A percentile compares a stretch with the other conserved stretches of the same genome.
Conservation (phyloP, 2,113 vertebrate species). For the Choloepus hoffmanni region DNA sequence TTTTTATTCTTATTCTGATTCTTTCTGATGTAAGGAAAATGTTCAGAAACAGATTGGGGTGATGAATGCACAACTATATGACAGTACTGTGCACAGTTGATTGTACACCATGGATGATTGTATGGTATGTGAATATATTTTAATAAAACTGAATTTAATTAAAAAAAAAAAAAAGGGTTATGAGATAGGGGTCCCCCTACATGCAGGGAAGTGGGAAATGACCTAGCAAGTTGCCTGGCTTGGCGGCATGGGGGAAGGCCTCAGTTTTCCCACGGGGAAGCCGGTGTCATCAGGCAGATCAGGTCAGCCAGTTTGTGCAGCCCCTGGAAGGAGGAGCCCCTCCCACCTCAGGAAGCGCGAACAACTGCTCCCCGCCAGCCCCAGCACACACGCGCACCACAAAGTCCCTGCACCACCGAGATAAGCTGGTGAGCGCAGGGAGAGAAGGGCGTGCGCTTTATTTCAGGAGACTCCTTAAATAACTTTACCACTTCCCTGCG, state of each 20-base stretch:
- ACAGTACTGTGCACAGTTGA: too few species aligned
- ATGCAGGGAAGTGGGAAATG: accelerated
- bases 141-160: too few species aligned
- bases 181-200: background rate
- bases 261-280: background rate
- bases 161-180: background rate
- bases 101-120: too few species aligned
- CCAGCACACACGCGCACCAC: too few species aligned
- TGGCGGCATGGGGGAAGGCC: background rate
- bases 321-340: background rate
- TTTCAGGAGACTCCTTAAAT: background rate
- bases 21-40: too few species aligned
- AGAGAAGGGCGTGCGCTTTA: background rate
- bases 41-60: too few species aligned
- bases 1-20: too few species aligned
- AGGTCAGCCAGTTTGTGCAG: background rate
- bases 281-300: too few species aligned
- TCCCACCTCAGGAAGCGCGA: background rate
- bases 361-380: accelerated
- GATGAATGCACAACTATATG: too few species aligned
- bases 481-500: background rate
- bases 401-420: background rate
- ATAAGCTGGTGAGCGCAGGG: background rate
- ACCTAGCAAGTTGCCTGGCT: background rate
- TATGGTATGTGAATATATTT: too few species aligned